Conservation (phyloP, 2,113 vertebrate genomes). For the Aix galericulata region DNA sequence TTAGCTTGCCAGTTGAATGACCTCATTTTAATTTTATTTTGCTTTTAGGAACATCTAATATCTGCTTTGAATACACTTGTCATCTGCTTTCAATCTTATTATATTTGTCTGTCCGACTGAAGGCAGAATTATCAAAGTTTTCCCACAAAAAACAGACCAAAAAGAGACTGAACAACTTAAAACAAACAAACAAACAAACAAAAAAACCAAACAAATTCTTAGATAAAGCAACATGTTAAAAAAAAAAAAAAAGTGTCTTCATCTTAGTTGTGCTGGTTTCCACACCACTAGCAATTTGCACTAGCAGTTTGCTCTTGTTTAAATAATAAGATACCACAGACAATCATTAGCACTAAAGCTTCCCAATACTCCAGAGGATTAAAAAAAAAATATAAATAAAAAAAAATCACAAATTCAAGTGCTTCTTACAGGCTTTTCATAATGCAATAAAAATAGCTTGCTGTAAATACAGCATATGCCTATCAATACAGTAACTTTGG, state of each 20-base stretch:
- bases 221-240: neutral
- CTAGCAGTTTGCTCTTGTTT: neutral
- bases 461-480: neutral
- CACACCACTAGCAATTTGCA: too few relatives aligned
- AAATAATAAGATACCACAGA: neutral
- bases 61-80: neutral
- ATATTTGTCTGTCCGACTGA: neutral
- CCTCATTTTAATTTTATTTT: conserved; percentile 37
- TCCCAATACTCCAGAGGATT: neutral
- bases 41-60: neutral
- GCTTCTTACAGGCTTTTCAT: neutral
- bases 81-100: neutral
- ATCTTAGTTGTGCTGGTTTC: neutral
- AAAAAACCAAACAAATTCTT: neutral
- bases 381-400: neutral
- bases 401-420: neutral
- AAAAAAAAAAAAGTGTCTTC: neutral
- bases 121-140: neutral
- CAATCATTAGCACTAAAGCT: neutral
- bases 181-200: too few relatives aligned
- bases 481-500: neutral
- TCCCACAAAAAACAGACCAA: neutral
- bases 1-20: conserved; percentile 15
- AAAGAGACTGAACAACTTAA: neutral
- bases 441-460: neutral